Percentiles rank a stretch among this genome's conserved stretches.
These are phyloP conservation scores for Clytia hemisphaerica DNA, from an alignment of 30 jellyfish, hydroid and myxozoan genomes.

Conservation along the genomic window DNA sequence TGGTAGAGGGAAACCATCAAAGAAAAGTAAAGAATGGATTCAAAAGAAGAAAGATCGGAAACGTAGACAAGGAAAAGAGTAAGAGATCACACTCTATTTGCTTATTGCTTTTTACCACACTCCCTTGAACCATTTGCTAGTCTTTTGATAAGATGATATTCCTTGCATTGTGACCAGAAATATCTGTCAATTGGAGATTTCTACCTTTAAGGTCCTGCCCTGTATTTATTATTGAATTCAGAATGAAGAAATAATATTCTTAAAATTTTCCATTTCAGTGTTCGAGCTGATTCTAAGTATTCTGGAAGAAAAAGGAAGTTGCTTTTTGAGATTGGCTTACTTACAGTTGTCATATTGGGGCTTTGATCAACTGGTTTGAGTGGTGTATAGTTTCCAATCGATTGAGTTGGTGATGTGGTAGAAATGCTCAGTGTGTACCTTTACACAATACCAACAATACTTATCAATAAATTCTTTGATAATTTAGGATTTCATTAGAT, in stretches of 20 bases:
- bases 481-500: no score
- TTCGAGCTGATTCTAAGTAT: slow-evolving; percentile 62
- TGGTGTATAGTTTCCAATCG: no score
- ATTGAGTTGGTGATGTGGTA: no score
- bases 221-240: not conserved
- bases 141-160: not conserved
- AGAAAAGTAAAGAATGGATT: slow-evolving; percentile 85
- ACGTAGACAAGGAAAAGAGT: slow-evolving; percentile 81
- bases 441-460: no score
- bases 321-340: slow-evolving; percentile 54
- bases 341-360: no score
- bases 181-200: no score
- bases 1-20: slow-evolving; percentile 39
- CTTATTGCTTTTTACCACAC: not conserved
- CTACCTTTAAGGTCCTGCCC: not conserved
- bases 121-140: not conserved
- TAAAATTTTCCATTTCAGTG: slow-evolving; percentile 20
- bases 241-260: not conserved
- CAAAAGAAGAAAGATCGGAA: slow-evolving; percentile 67
- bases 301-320: slow-evolving; percentile 69
- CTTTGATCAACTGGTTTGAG: no score
- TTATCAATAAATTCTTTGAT: no score
- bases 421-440: no score
- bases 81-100: not conserved
- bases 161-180: no score